Percentiles rank a stretch among this genome's conserved stretches.
These are phyloP conservation scores for Folsomia manolachei DNA, from an alignment of 2,888 invertebrate species.

Conservation along the genomic window DNA sequence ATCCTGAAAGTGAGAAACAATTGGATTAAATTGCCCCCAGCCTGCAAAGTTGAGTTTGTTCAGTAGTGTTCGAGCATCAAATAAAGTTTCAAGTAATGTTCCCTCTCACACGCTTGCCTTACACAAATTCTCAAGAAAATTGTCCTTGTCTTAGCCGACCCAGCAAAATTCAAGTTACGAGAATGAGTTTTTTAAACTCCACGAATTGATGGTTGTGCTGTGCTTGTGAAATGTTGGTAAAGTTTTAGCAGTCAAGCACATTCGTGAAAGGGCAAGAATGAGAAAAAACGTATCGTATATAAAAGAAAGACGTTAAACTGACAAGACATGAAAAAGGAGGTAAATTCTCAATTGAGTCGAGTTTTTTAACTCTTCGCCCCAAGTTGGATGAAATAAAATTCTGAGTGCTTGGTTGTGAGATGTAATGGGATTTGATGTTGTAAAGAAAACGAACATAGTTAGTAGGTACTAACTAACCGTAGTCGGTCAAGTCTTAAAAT, in stretches of 20 bases:
- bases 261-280: background rate
- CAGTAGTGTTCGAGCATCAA: background rate
- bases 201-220: background rate
- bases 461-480: background rate
- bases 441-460: background rate
- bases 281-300: background rate
- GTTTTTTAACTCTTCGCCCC: background rate
- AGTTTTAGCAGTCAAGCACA: background rate
- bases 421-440: background rate
- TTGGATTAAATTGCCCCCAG: background rate
- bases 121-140: background rate
- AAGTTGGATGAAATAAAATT: background rate
- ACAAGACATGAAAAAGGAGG: slow-evolving; percentile 21
- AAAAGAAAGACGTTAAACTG: slow-evolving; percentile 19
- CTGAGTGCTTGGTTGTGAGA: background rate
- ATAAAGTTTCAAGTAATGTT: no score
- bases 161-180: background rate
- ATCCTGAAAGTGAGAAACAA: background rate
- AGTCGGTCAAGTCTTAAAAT: background rate
- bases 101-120: background rate
- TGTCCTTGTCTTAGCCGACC: background rate
- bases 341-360: slow-evolving; percentile 13
- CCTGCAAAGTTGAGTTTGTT: background rate
- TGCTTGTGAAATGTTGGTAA: no score
- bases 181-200: background rate